These are phyloP conservation scores for Exocentrus adspersus DNA, from an alignment of 2,888 invertebrate genomes.

Conservation along the genomic window DNA sequence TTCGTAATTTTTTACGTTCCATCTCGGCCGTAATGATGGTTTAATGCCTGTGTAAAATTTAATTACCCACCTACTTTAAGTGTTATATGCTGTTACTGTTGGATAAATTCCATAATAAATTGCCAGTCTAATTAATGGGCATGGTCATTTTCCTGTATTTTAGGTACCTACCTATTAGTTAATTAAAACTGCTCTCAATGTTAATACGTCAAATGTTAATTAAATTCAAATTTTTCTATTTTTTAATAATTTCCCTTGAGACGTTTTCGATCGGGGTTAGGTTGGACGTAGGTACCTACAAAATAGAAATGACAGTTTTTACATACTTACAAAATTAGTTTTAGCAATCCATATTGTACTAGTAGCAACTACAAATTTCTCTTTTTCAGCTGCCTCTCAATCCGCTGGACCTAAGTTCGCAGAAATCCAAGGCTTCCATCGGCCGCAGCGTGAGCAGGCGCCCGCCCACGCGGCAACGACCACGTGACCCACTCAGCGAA, in stretches of 20 bases:
- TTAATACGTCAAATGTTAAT: too few species aligned
- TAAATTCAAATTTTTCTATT: not conserved
- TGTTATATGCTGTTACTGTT: too few species aligned
- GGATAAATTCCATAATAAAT: not conserved
- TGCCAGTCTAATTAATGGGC: too few species aligned
- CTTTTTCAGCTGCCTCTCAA: slow-evolving; percentile 63
- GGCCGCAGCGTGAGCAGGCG: slow-evolving; percentile 66
- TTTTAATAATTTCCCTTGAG: not conserved
- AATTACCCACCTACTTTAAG: not conserved
- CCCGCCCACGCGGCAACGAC: slow-evolving; percentile 64
- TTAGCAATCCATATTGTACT: not conserved
- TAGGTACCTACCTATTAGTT: not conserved
- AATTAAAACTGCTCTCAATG: not conserved
- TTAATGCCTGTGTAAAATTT: not conserved
- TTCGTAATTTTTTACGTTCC: not conserved
- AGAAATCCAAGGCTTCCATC: slow-evolving; percentile 66
- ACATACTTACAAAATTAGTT: not conserved
- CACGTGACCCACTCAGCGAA: slow-evolving; percentile 36
- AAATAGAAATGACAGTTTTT: not conserved
- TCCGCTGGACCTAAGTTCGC: slow-evolving; percentile 65
- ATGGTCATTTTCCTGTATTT: too few species aligned
- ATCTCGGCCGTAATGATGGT: not conserved
- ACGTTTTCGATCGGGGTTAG: too few species aligned
- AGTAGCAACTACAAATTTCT: slow-evolving; percentile 29
- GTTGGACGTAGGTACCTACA: too few species aligned